These are phyloP conservation scores for Ceratotherium simum DNA, from an alignment of 2,113 vertebrate genomes.

Conservation along the genomic window DNA sequence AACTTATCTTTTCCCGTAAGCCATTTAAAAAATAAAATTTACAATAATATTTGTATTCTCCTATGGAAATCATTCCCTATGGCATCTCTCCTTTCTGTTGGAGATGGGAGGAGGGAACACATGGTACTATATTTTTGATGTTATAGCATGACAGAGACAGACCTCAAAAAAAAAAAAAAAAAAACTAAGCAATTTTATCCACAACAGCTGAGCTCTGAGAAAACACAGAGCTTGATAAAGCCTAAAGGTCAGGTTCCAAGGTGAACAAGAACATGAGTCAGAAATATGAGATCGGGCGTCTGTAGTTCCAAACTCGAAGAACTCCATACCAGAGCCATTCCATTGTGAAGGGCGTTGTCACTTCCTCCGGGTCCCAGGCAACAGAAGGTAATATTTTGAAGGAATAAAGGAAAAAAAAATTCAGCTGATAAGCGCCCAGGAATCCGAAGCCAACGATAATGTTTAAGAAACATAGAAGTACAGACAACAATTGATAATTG, in stretches of 20 bases:
- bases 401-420: neutral
- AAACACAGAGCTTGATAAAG: slow-evolving; percentile 51
- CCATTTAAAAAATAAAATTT: slow-evolving; percentile 63
- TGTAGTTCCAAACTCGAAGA: slow-evolving; percentile 28
- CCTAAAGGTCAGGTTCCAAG: neutral
- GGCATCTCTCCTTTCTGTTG: neutral
- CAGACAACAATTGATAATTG: neutral
- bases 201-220: slow-evolving; percentile 45
- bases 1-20: slow-evolving; percentile 55
- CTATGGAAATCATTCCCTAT: neutral
- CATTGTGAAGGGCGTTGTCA: neutral
- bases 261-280: slow-evolving; percentile 41
- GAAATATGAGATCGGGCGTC: neutral
- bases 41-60: slow-evolving; percentile 52
- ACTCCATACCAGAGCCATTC: fast-evolving
- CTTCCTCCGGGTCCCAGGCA: neutral
- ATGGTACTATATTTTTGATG: neutral
- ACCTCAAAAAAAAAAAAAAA: neutral
- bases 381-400: slow-evolving; percentile 7
- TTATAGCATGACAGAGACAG: neutral
- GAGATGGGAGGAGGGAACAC: fast-evolving
- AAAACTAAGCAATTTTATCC: neutral
- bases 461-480: neutral
- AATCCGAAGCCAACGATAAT: slow-evolving; percentile 42
- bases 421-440: neutral